Evolutionary conservation across 2,113 vertebrate species (phyloP), one percentile per base, ranked within the genome.

Genomic region (Tachysurus fulvidraco): DNA sequence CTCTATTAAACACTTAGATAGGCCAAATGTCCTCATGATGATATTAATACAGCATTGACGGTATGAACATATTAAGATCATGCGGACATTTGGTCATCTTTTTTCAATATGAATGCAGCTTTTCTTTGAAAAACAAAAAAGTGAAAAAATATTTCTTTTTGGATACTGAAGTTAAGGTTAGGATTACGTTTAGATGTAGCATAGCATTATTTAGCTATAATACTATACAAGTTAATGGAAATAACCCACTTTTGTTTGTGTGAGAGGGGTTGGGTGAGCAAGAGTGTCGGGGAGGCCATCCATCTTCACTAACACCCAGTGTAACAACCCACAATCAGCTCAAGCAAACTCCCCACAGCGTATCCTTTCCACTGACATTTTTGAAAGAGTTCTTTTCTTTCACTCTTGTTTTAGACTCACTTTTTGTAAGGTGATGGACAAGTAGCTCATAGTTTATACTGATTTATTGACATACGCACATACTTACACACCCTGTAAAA

Each of bases 351-450:
- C 73, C 64, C 59, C 64, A 57, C 67, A 84, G 52, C 19, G 6
- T 57, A 73, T 55, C 74, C 30, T 64, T 44, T 74, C 46, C 65
- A 73, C 62, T 23, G 77, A 67, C 55, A 57, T 36, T 73, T 86
- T 78, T 55, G 25, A 71, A 54, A 83, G 67, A 82, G 78, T 87
- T 82, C 16, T 74, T 81, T 84, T 79, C 41, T 83, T 36, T 64
- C 46, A 81, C 71, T 69, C 46, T 30, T 78, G n/a, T 74, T 86
- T 67, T 76, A 78, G 87, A 64, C 54, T 14, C 36, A 21, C 54
- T 78, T 64, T 90, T 87, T 85, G 69, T 86, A 81, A 81, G 65
- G 57, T 77, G 87, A 80, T 83, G 88, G 81, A 81, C 85, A 86
- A 83, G 69, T 89, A 82, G 85, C 30, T 52, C 76, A 80, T 83